Conservation (phyloP, 2,888 invertebrate genomes). For the Xiphydria camelus region DNA sequence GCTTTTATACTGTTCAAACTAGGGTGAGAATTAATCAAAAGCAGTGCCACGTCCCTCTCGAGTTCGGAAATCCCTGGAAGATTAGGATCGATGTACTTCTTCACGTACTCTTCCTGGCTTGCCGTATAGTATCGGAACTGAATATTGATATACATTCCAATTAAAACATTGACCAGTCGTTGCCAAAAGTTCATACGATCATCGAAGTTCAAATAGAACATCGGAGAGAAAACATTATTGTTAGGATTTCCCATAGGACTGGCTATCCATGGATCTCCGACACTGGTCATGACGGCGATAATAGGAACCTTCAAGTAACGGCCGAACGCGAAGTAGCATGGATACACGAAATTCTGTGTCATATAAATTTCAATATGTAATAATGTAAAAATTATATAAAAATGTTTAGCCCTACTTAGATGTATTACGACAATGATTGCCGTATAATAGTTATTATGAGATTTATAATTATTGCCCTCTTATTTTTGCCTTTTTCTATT, state of each 20-base stretch:
- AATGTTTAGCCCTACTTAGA: neutral
- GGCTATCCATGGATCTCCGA: constrained; percentile 26
- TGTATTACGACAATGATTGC: too few relatives aligned
- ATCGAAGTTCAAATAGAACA: constrained; percentile 6
- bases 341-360: constrained; percentile 30
- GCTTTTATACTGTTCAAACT: constrained; percentile 58
- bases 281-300: constrained; percentile 18
- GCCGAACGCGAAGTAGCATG: constrained; percentile 41
- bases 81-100: constrained; percentile 31
- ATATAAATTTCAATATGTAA: neutral
- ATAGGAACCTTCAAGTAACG: constrained; percentile 31
- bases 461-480: too few relatives aligned
- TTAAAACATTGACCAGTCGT: constrained; percentile 28
- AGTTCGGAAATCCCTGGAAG: constrained; percentile 53
- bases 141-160: neutral
- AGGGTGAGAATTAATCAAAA: constrained; percentile 60
- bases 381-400: too few relatives aligned
- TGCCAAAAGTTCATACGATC: constrained; percentile 28
- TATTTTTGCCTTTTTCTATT: too few relatives aligned
- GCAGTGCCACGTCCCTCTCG: constrained; percentile 58
- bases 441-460: too few relatives aligned
- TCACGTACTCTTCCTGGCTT: constrained; percentile 26
- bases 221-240: constrained; percentile 30
- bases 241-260: constrained; percentile 27
- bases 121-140: constrained; percentile 18